Percentiles rank a stretch among this genome's conserved stretches.
These are phyloP conservation scores for Pollenia labialis DNA, from an alignment of 2,888 invertebrate species.

Conservation along the genomic window DNA sequence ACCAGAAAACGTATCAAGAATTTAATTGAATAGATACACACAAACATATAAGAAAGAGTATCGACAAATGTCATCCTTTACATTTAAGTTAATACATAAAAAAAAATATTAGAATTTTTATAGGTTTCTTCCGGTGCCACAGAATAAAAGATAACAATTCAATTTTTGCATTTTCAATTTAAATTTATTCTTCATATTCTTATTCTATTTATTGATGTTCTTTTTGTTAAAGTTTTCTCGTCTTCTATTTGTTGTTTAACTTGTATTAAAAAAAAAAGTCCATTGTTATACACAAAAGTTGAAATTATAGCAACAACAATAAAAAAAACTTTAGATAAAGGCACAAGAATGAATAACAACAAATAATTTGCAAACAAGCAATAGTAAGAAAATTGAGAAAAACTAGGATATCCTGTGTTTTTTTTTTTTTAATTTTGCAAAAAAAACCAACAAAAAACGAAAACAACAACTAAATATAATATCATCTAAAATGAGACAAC, in stretches of 20 bases:
- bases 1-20: too few species aligned
- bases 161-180: slow-evolving; percentile 79
- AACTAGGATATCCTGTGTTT: slow-evolving; percentile 66
- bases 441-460: slow-evolving; percentile 21
- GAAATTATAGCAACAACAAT: slow-evolving; percentile 46
- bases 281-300: slow-evolving; percentile 52
- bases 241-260: slow-evolving; percentile 39
- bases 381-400: slow-evolving; percentile 67
- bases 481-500: slow-evolving; percentile 6
- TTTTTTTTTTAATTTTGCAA: slow-evolving; percentile 1
- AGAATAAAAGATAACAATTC: slow-evolving; percentile 76
- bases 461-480: slow-evolving; percentile 16
- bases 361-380: slow-evolving; percentile 66
- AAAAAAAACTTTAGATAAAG: slow-evolving; percentile 35
- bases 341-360: slow-evolving; percentile 54
- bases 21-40: too few species aligned
- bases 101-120: slow-evolving; percentile 36
- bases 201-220: background rate
- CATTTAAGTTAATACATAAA: background rate
- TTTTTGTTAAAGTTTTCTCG: slow-evolving; percentile 47
- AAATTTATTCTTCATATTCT: slow-evolving; percentile 79
- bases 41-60: too few species aligned
- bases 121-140: slow-evolving; percentile 60
- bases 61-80: too few species aligned
- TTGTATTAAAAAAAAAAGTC: slow-evolving; percentile 2